Evolutionary conservation across 2,797 vertebrate species (phyloP), one percentile per base, ranked within the genome.

Genomic region (Acanthis flammea): DNA sequence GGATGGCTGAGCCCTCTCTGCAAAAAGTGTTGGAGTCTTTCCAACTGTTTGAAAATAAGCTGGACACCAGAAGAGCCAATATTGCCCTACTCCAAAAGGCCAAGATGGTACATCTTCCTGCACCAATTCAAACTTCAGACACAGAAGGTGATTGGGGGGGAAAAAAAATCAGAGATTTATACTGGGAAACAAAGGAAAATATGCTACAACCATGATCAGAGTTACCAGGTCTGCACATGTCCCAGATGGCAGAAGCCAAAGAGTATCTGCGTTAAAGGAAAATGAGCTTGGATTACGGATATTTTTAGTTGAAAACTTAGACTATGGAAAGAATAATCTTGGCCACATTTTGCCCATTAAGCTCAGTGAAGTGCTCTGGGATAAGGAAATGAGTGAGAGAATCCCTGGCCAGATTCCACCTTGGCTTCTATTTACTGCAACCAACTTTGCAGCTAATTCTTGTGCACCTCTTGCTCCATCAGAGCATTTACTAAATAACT

Each of bases 331-430:
- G 50, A 94, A 80, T 53, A 85, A 33, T 28, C 31, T 86, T 93
- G 85, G 62, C 37, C 60, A 70, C 72, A 88, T 84, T 94, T 91
- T 78, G 55, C 67, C 76, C 62, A 73, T 88, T 92, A 92, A 91
- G 37, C 62, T 93, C 75, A 58, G 19, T 66, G 50, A 95, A 95
- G 82, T 89, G 53, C 67, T 92, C 39, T 78, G 85, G 76, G 86
- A 81, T 75, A 91, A 88, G 70, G 50, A 94, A 94, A 90, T 58
- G 54, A 95, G 28, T 92, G 87, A 96, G 76, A 91, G 94, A 95
- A 95, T 94, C 94, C 39, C 73, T 95, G 95, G 79, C 66, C 54
- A 72, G 50, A 45, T 88, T 96, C 95, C 93, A 86, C 65, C 14
- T 91, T 88, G 94, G 87, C 79, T 90, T 88, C 76, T 68, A 21